Percentiles rank a stretch among this genome's conserved stretches.
Evolutionary conservation across 2,797 vertebrate species (phyloP).

Genomic region (Emydoidea blandingii): DNA sequence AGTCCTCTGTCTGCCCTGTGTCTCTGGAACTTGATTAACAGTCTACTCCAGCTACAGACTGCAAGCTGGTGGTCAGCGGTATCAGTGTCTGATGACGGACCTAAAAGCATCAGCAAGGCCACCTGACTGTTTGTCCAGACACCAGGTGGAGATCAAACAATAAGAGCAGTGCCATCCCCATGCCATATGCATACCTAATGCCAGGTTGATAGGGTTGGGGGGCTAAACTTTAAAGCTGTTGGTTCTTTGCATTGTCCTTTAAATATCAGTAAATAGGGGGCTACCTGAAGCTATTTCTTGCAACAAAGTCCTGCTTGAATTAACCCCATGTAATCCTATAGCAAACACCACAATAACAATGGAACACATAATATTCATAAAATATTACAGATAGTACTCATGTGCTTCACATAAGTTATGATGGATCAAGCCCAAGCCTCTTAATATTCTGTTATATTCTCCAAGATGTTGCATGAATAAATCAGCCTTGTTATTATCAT

Average conservation of each 20-base stretch:
- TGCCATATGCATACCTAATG: background rate
- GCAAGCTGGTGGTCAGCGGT: background rate
- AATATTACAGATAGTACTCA: background rate
- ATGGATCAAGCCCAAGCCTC: background rate
- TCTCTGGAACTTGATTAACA: background rate
- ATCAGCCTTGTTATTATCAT: constrained; percentile 42
- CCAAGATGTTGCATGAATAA: constrained; percentile 16
- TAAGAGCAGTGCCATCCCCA: background rate
- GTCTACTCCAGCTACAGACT: background rate
- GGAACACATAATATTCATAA: background rate
- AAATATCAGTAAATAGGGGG: accelerated
- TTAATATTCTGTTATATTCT: constrained; percentile 7
- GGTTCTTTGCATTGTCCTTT: background rate
- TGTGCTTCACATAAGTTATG: background rate
- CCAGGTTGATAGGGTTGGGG: background rate
- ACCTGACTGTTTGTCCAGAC: background rate
- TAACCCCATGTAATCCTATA: background rate
- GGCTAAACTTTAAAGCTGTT: accelerated
- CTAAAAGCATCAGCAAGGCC: background rate
- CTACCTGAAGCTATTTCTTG: accelerated
- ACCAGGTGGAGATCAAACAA: background rate
- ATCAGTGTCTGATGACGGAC: background rate
- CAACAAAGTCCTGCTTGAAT: background rate
- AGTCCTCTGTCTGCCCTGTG: background rate
- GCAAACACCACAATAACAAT: background rate